These are phyloP conservation scores for Nasonia oneida DNA, from an alignment of 2,888 invertebrate species.

Conservation along the genomic window DNA sequence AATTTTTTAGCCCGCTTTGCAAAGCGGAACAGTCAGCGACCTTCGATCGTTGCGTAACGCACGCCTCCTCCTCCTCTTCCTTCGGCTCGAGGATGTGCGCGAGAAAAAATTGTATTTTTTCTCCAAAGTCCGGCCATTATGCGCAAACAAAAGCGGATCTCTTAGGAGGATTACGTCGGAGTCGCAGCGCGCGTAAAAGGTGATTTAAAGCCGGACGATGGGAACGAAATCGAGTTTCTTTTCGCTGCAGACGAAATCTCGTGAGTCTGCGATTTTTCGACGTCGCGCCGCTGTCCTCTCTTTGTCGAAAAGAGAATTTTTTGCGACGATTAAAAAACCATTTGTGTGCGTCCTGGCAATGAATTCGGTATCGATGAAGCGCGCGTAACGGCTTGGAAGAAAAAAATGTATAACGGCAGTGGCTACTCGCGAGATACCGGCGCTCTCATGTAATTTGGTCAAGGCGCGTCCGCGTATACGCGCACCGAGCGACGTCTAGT, in stretches of 20 bases:
- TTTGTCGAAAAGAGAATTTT: background rate
- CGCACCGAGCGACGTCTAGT: no score
- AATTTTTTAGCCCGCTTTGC: background rate
- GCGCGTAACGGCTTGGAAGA: background rate
- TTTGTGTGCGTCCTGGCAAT: background rate
- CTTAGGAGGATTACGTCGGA: background rate
- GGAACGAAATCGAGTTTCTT: background rate
- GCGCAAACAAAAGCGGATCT: conserved; percentile 1
- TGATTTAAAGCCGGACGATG: conserved; percentile 6
- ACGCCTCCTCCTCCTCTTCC: background rate
- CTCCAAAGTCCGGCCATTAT: background rate
- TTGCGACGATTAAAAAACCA: background rate
- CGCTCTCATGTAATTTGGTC: no score
- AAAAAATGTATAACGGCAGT: conserved; percentile 9
- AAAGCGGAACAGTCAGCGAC: conserved; percentile 13
- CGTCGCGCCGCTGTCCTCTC: background rate
- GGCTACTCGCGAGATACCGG: conserved; percentile 3
- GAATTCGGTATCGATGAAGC: background rate
- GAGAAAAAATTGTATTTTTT: conserved; percentile 4
- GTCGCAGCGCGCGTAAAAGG: background rate
- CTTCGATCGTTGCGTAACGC: conserved; percentile 39
- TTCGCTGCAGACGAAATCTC: background rate
- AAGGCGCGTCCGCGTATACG: conserved; percentile 14
- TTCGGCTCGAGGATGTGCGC: conserved; percentile 7
- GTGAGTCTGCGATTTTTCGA: background rate